Evolutionary conservation across 2,113 vertebrate species (phyloP).

Genomic region (Muntiacus reevesi): DNA sequence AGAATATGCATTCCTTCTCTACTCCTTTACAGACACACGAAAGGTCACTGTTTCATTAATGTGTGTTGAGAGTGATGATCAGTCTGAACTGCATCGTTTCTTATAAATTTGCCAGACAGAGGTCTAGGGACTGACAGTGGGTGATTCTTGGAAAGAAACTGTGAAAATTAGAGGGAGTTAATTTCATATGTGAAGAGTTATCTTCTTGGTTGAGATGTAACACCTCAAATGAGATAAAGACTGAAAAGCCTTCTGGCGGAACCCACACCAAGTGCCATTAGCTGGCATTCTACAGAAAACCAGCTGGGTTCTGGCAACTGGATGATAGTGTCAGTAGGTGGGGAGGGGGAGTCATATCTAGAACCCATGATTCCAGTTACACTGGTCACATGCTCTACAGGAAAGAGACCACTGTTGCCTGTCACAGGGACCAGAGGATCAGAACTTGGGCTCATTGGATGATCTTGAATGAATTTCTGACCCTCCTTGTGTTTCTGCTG

Average conservation of each 20-base stretch:
- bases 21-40: not conserved
- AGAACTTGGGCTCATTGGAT: not conserved
- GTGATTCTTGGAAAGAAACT: conserved; percentile 10
- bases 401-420: not conserved
- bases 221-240: conserved; percentile 11
- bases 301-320: not conserved
- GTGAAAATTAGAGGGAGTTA: not conserved
- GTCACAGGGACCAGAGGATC: not conserved
- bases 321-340: not conserved
- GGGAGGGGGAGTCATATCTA: not conserved
- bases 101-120: not conserved
- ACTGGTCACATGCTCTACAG: not conserved
- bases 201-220: not conserved
- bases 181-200: not conserved
- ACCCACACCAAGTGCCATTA: not conserved
- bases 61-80: not conserved
- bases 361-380: not conserved
- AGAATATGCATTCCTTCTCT: not conserved
- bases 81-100: not conserved
- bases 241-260: not conserved
- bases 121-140: not conserved
- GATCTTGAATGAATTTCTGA: not conserved
- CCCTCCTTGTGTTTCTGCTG: not conserved
- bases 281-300: not conserved
- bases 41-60: not conserved